Conservation (phyloP, 2,113 vertebrate genomes). For the Myodes glareolus region DNA sequence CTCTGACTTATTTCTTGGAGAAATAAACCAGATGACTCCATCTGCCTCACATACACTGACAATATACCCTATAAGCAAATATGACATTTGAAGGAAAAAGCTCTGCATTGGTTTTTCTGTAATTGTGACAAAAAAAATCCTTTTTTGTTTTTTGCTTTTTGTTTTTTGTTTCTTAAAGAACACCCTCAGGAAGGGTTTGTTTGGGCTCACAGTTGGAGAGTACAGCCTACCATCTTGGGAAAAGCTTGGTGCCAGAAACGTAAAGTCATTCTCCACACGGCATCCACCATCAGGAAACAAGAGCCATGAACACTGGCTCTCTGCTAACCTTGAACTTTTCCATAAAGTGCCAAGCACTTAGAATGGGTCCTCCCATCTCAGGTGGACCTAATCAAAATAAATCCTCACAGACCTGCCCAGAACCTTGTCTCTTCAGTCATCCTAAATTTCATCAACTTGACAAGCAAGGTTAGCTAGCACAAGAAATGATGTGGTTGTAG, state of each 20-base stretch:
- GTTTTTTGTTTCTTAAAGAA: too few species aligned
- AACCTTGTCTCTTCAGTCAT: background rate
- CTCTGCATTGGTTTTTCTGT: too few species aligned
- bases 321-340: background rate
- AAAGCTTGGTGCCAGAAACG: background rate
- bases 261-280: background rate
- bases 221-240: too few species aligned
- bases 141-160: background rate
- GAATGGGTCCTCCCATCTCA: background rate
- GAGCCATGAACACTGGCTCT: background rate
- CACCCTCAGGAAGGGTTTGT: background rate
- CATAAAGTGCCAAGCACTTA: background rate
- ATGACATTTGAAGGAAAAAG: background rate
- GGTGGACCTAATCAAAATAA: background rate
- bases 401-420: too few species aligned
- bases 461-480: too few species aligned
- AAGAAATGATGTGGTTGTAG: background rate
- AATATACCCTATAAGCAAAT: background rate
- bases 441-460: background rate
- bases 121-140: background rate
- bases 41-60: background rate
- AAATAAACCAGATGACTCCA: background rate
- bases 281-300: background rate
- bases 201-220: background rate
- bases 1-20: background rate